phyloP scores from a whole-genome alignment of 2,797 vertebrate genomes.

The Agapornis canus region DNA sequence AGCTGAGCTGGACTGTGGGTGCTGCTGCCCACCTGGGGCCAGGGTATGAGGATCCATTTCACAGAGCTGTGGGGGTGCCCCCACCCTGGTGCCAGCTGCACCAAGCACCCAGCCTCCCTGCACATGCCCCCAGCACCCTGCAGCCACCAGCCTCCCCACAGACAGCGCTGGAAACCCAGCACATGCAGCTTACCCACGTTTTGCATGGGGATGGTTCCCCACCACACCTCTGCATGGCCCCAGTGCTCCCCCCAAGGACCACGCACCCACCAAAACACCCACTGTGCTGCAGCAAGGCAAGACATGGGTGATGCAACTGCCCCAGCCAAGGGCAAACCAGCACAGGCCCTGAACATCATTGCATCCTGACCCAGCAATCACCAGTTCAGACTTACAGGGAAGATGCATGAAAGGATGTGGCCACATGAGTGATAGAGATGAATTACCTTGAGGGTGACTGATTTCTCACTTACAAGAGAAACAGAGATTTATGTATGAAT shows the following conservation, averaged over 20 bases:
- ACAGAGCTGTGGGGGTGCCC: fast-evolving
- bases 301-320: not conserved
- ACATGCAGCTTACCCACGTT: fast-evolving
- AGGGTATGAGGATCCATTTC: fast-evolving
- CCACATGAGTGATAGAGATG: not conserved
- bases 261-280: fast-evolving
- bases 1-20: not conserved
- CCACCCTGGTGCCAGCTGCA: not conserved
- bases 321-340: not conserved
- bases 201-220: not conserved
- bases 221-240: fast-evolving
- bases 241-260: fast-evolving
- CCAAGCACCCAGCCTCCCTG: not conserved
- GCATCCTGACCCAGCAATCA: not conserved
- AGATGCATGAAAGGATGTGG: constrained; percentile 52
- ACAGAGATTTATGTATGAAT: constrained; percentile 49
- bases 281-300: not conserved
- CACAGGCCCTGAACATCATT: not conserved
- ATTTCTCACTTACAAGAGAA: constrained; percentile 44
- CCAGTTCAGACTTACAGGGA: not conserved
- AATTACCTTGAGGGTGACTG: constrained; percentile 16
- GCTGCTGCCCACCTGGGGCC: fast-evolving
- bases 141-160: fast-evolving
- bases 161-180: fast-evolving
- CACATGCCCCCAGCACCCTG: fast-evolving